Base-by-base conservation (phyloP, 2,888 invertebrate species). In the Cataglyphis altisquamis region DNA sequence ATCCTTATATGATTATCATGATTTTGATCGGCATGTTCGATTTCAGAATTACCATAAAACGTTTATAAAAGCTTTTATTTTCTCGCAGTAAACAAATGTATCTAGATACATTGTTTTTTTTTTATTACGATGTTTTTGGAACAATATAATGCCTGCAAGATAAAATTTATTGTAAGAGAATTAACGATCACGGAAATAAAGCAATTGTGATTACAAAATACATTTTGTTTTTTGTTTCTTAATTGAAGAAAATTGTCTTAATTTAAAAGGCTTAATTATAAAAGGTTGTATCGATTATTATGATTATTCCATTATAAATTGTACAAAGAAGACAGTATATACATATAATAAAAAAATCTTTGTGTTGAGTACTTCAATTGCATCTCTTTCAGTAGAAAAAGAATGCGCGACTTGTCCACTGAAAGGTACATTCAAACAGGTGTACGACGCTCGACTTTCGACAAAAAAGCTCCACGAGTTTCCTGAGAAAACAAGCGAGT, bases 361-460 rank as follows among this genome's bases (percentile, higher is more conserved):
- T 5, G 39, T 29, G 52, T 25, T 9, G 77, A 68, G 15, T 41
- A 68, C n/a, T 48, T 48, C 1, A 48, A 74, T 48, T 9, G 74
- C 45, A 41, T 52, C 12, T 66, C 64, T 52, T 66, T 67, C n/a
- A n/a, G 68, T 29, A 29, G 55, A 64, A 75, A 73, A 81, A 62
- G n/a, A 36, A 45, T 66, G 74, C 52, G 57, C 74, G 21, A 25
- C 64, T 60, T 63, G 75, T 57, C 55, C 39, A n/a, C 68, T 39
- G 72, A 45, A 70, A 78, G 60, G 78, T 72, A 80, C 88, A 88
- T 88, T 88, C 88, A 88, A 88, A 88, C 88, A 88, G 89, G 88
- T 88, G 88, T 75, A 88, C 63, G 83, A 78, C 86, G 87, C 87
- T 88, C 85, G 85, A 88, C 88, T 74, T 68, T 81, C 77, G 55